phyloP scores from a whole-genome alignment of 2,797 vertebrate genomes.

The Chiloscyllium punctatum region DNA sequence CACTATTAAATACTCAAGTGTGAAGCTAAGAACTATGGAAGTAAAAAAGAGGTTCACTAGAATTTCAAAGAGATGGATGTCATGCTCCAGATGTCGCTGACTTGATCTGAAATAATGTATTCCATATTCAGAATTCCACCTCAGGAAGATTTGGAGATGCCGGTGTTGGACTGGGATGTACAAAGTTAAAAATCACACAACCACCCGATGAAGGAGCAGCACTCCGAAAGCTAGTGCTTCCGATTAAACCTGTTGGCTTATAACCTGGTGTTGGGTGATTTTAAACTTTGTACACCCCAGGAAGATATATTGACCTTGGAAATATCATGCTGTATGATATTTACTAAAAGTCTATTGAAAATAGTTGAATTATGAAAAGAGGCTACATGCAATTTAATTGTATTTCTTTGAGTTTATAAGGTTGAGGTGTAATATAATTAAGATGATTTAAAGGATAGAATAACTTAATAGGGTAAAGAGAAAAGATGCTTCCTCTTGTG shows the following conservation, averaged over 20 bases:
- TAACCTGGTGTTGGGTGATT: too few relatives aligned
- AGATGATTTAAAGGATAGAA: background rate
- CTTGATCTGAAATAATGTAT: background rate
- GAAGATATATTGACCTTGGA: background rate
- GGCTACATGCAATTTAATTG: background rate
- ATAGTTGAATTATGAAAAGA: background rate
- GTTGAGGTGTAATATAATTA: background rate
- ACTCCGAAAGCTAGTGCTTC: too few relatives aligned
- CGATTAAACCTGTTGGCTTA: too few relatives aligned
- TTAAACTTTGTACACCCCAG: too few relatives aligned
- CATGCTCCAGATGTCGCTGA: background rate
- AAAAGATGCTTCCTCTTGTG: background rate
- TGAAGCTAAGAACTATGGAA: background rate
- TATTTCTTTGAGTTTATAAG: background rate
- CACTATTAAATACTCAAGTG: background rate
- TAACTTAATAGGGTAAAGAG: background rate
- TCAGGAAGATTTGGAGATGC: background rate
- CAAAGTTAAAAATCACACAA: too few relatives aligned
- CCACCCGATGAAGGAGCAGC: too few relatives aligned
- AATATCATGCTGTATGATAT: background rate
- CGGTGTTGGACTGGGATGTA: too few relatives aligned
- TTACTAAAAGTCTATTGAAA: background rate
- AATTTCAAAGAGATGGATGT: background rate
- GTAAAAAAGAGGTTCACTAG: background rate
- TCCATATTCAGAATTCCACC: background rate